Evolutionary conservation across 2,113 vertebrate species (phyloP), one percentile per base, ranked within the genome.

Genomic region (Scomber scombrus): DNA sequence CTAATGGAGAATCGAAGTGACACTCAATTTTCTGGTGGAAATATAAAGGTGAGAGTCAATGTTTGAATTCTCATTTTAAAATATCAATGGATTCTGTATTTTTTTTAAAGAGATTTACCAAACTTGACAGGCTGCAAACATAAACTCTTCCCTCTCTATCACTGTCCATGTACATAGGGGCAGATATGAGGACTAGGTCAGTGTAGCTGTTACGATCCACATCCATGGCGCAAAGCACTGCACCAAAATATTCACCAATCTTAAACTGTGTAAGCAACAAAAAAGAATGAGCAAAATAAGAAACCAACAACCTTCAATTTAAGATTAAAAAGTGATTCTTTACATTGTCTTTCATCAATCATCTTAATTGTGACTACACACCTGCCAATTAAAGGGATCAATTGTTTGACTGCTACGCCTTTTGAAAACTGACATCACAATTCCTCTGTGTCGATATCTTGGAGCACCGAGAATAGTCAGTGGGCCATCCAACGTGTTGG

Each of bases 191-290:
- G n/a, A 97, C 82, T 1, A 96, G 55, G 65, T 97, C 95, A 16
- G 91, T 86, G 67, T 62, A 66, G 0, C 1, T 3, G 49, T 96
- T 87, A 2, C 9, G 0, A 23, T 95, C 62, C 63, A 95, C 0
- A 14, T 96, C 94, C 84, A 97, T 75, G 3, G 91, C 85, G 81
- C 96, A 95, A 61, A 97, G 85, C 55, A 93, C 96, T 1, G 95
- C 95, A 7, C 96, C 97, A 66, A 97, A 97, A 84, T 97, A 97
- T 82, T 93, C 94, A 52, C 97, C 96, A 23, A 90, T 93, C 94
- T 97, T 93, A 63, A 51, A 87, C 85, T 82, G 71, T 74, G 14
- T 3, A 10, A 71, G 10, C 16, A 31, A 49, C 5, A 74, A 40
- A 11, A 45, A 54, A 50, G 6, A 21, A 52, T 62, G 4, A 23